phyloP scores from a whole-genome alignment of 2,113 vertebrate species.

The Jacana jacana region DNA sequence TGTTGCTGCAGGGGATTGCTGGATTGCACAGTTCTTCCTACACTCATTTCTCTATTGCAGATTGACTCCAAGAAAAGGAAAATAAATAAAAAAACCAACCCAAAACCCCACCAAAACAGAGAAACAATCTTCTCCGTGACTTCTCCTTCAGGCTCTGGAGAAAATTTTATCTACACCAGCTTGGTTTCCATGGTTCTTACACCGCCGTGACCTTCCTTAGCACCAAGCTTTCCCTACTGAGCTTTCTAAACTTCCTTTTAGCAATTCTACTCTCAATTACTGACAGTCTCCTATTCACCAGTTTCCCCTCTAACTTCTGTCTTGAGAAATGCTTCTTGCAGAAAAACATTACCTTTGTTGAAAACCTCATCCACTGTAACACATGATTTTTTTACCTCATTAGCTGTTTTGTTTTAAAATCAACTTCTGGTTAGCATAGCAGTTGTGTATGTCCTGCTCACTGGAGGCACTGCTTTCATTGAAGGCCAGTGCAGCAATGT shows the following conservation, averaged over 20 bases:
- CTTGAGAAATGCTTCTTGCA: neutral
- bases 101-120: neutral
- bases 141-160: neutral
- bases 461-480: neutral
- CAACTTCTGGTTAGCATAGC: neutral
- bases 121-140: neutral
- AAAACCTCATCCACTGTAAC: neutral
- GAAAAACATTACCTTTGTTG: neutral
- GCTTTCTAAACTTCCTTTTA: neutral
- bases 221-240: neutral
- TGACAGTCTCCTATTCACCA: neutral
- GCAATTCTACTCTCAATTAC: neutral
- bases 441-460: neutral
- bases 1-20: neutral
- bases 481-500: neutral
- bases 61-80: neutral
- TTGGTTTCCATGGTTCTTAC: neutral
- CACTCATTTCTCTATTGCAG: neutral
- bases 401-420: neutral
- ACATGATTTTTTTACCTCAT: neutral
- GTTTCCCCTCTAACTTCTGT: neutral
- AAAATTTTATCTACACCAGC: neutral
- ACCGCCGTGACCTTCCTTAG: neutral
- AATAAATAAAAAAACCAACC: neutral
- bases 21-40: neutral